A percentile compares a stretch with the other conserved stretches of the same genome.
Conservation (phyloP, 2,113 vertebrate genomes). For the Acrocephalus arundinaceus region DNA sequence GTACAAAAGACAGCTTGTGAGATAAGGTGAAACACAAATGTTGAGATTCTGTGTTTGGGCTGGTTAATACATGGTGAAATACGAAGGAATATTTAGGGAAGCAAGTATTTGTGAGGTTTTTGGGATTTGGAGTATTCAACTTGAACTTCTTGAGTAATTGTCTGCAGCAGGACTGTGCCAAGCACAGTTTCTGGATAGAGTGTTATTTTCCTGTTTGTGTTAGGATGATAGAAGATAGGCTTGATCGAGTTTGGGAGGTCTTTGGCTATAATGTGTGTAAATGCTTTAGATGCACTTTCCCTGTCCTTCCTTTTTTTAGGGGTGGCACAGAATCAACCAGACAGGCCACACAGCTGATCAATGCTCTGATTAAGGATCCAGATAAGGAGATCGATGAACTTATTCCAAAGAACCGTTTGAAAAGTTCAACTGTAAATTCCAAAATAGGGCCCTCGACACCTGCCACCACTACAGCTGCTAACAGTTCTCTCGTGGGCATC, state of each 20-base stretch:
- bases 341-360: slow-evolving; percentile 97
- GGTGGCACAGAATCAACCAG: slow-evolving; percentile 97
- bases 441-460: slow-evolving; percentile 81
- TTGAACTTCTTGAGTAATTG: neutral
- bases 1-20: neutral
- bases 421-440: slow-evolving; percentile 87
- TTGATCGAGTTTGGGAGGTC: rapidly evolving
- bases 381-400: slow-evolving; percentile 99
- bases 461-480: slow-evolving; percentile 80
- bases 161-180: neutral
- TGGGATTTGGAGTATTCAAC: neutral
- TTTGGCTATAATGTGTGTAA: rapidly evolving
- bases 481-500: slow-evolving; percentile 83
- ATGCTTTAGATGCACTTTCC: neutral
- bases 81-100: neutral
- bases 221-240: rapidly evolving
- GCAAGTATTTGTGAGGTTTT: neutral
- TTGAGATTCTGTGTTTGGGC: neutral
- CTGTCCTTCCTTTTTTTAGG: slow-evolving; percentile 64
- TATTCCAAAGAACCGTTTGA: slow-evolving; percentile 97
- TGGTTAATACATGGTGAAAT: neutral
- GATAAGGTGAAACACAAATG: rapidly evolving
- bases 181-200: neutral
- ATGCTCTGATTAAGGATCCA: slow-evolving; percentile 97
- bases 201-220: neutral